Percentiles rank a stretch among this genome's conserved stretches.
phyloP scores from a whole-genome alignment of 2,113 vertebrate species.

The Paralichthys olivaceus region DNA sequence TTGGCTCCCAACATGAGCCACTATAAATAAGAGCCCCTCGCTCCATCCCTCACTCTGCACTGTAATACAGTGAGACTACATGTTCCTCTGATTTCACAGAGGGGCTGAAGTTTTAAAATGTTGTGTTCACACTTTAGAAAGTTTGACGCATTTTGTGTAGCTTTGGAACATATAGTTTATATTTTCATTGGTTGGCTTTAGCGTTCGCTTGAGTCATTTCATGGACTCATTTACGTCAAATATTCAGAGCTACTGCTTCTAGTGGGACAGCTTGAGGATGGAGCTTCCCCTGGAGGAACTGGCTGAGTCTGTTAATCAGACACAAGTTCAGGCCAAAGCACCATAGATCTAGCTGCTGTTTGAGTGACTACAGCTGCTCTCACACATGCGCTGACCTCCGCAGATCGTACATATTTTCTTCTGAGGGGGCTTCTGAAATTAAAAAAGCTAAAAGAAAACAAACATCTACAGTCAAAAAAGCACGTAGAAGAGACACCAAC shows the following conservation, averaged over 20 bases:
- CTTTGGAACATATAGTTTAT: background rate
- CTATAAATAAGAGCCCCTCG: constrained; percentile 68
- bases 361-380: too few relatives aligned
- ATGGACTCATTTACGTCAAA: constrained; percentile 13
- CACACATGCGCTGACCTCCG: too few relatives aligned
- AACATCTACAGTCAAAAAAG: too few relatives aligned
- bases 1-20: constrained; percentile 53
- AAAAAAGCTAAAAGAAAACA: too few relatives aligned
- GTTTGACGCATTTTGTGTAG: too few relatives aligned
- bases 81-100: background rate
- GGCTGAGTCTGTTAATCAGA: constrained; percentile 26
- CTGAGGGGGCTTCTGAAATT: too few relatives aligned
- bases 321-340: constrained; percentile 1
- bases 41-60: constrained; percentile 39
- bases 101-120: background rate
- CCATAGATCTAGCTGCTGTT: background rate
- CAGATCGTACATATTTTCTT: too few relatives aligned
- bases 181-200: background rate
- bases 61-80: background rate
- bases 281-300: constrained; percentile 3
- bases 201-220: background rate
- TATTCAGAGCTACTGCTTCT: background rate
- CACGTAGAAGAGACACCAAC: too few relatives aligned
- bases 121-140: too few relatives aligned
- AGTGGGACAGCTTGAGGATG: constrained; percentile 7